Percentiles rank a stretch among this genome's conserved stretches.
Evolutionary conservation across 1,140 invertebrate species (phyloP).

Genomic region (Elysia chlorotica): DNA sequence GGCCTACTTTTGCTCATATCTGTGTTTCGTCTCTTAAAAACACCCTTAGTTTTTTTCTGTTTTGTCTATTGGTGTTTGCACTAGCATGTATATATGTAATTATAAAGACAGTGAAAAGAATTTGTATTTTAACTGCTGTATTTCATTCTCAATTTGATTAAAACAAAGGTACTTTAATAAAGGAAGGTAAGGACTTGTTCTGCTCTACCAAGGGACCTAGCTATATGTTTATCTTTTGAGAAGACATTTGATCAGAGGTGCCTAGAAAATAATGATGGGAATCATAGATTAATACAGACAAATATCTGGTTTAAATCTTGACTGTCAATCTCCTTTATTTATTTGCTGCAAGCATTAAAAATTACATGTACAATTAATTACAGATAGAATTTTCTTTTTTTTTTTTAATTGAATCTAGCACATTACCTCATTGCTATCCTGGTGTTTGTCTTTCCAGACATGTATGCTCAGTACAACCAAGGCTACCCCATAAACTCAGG

Average conservation of each 20-base stretch:
- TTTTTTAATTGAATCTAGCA: neutral
- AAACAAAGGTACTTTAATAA: too few species aligned
- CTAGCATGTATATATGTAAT: neutral
- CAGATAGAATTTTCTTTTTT: neutral
- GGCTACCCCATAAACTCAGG: neutral
- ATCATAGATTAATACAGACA: neutral
- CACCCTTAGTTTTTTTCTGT: neutral
- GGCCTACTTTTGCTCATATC: neutral
- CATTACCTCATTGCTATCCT: neutral
- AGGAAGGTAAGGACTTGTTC: too few species aligned
- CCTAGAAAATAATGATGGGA: neutral
- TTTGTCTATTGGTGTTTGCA: neutral
- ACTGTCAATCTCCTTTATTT: neutral
- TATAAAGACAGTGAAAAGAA: too few species aligned
- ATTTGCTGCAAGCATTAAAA: neutral
- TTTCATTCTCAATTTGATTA: too few species aligned
- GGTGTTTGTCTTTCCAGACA: neutral
- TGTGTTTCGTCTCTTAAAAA: neutral
- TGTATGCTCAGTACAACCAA: conserved; percentile 6
- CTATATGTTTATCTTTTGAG: too few species aligned
- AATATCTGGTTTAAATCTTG: neutral
- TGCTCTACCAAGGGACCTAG: too few species aligned
- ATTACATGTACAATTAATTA: neutral
- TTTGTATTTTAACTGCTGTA: too few species aligned
- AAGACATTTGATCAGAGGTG: too few species aligned